Conservation (phyloP, 2,113 vertebrate genomes). For the Pluvialis apricaria region DNA sequence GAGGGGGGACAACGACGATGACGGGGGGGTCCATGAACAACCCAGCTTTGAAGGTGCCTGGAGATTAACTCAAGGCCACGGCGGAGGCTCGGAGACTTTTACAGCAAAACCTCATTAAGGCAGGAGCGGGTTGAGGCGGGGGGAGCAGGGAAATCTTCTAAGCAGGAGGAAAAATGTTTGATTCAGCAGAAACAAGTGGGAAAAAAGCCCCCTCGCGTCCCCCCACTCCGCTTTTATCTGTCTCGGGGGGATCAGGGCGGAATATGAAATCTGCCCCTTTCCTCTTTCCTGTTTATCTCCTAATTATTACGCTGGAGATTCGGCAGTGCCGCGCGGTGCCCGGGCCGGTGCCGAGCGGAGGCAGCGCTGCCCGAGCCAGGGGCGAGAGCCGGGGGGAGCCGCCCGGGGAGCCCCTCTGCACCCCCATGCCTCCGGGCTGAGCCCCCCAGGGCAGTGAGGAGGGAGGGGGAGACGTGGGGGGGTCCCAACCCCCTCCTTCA, state of each 20-base stretch:
- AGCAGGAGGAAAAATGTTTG: conserved; percentile 45
- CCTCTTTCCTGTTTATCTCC: conserved; percentile 54
- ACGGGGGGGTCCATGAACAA: neutral
- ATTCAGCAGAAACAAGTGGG: conserved; percentile 60
- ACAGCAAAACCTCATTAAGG: conserved; percentile 62
- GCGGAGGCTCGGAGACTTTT: conserved; percentile 37
- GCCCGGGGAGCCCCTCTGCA: neutral
- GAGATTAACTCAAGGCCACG: conserved; percentile 60
- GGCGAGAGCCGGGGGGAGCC: neutral
- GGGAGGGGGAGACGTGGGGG: rapidly evolving
- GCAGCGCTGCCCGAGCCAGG: neutral
- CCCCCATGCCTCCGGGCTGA: rapidly evolving
- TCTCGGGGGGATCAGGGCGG: neutral
- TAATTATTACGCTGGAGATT: conserved; percentile 50
- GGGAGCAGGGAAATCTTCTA: conserved; percentile 26
- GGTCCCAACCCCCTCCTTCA: neutral
- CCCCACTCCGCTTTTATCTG: conserved; percentile 38
- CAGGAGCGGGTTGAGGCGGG: neutral
- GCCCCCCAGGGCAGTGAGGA: neutral
- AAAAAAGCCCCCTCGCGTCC: neutral
- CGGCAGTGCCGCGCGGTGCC: neutral
- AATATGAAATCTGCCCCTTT: conserved; percentile 28
- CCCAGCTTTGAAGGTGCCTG: conserved; percentile 54
- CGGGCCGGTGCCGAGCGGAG: neutral
- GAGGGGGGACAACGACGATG: too few species aligned